Conservation (phyloP, 1,140 invertebrate species). For the Drosophila biarmipes region DNA sequence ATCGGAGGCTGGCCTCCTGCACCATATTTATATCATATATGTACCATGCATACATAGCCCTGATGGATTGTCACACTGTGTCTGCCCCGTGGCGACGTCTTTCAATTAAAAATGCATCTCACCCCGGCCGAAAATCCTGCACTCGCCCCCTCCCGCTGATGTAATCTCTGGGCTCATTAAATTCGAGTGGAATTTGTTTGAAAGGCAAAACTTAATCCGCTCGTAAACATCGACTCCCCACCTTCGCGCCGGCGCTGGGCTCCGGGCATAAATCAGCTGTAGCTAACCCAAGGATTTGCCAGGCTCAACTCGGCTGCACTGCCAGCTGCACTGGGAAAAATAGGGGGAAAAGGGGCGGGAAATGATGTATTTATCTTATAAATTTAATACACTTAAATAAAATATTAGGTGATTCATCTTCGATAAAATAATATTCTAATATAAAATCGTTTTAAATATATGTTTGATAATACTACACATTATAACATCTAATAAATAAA, state of each 20-base stretch:
- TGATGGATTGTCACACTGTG: conserved; percentile 47
- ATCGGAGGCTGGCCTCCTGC: not conserved
- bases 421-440: no score
- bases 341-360: not conserved
- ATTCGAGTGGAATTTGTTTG: conserved; percentile 50
- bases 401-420: no score
- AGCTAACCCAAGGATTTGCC: conserved; percentile 47
- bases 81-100: conserved; percentile 30
- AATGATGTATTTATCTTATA: not conserved
- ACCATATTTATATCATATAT: not conserved
- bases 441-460: no score
- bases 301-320: conserved; percentile 23
- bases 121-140: not conserved
- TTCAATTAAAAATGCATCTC: conserved; percentile 44
- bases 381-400: not conserved
- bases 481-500: no score
- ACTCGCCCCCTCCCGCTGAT: conserved; percentile 18
- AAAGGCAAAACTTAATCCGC: conserved; percentile 48
- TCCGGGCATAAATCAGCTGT: conserved; percentile 45
- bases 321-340: not conserved
- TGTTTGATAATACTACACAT: no score
- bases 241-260: conserved; percentile 17
- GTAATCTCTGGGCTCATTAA: conserved; percentile 53
- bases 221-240: conserved; percentile 43
- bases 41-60: conserved; percentile 5